Base-by-base conservation (phyloP, 2,113 vertebrate species). In the Ploceus nigricollis region DNA sequence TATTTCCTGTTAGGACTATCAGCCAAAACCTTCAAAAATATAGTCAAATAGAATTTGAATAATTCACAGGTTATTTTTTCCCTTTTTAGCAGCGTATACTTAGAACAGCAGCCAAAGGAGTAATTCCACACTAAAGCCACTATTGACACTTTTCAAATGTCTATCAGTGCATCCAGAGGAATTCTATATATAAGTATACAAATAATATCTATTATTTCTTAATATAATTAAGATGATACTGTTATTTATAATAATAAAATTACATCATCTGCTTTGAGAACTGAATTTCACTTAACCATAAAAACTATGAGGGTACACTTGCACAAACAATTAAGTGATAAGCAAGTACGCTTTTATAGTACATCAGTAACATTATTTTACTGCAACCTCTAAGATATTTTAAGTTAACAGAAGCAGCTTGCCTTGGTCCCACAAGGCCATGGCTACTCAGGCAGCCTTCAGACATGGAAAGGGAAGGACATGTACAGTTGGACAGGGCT, bases 401-500 rank as follows among this genome's bases (percentile, higher is more conserved):
- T 21, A 35, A 13, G 37, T 22, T 56, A 69, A 64, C 6, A 75
- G 50, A 77, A 72, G 50, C 0, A 3, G 77, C 19, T 56, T 15
- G 15, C 25, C 15, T 69, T 89, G 63, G 13, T 42, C 63, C 25
- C 60, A 70, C 25, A 73, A 50, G 18, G 47, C 72, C 25, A 11
- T 0, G 2, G 31, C n/a, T 65, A 35, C 23, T 68, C 40, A 61
- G 53, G 37, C 54, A 66, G 75, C 23, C 51, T 81, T 5, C n/a
- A n/a, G 58, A 39, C 19, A 24, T 1, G 2, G 6, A 30, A 3
- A 84, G n/a, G 31, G 23, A 81, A 90, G 44, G 51, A 56, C 13
- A 6, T 0, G 2, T 4, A 23, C 1, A 48, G 15, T 31, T 69
- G 72, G 10, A 60, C 53, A 28, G 19, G 8, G n/a, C 31, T 50